These are phyloP conservation scores for Smittia aterrima DNA, from an alignment of 2,888 invertebrate genomes.

Conservation along the genomic window DNA sequence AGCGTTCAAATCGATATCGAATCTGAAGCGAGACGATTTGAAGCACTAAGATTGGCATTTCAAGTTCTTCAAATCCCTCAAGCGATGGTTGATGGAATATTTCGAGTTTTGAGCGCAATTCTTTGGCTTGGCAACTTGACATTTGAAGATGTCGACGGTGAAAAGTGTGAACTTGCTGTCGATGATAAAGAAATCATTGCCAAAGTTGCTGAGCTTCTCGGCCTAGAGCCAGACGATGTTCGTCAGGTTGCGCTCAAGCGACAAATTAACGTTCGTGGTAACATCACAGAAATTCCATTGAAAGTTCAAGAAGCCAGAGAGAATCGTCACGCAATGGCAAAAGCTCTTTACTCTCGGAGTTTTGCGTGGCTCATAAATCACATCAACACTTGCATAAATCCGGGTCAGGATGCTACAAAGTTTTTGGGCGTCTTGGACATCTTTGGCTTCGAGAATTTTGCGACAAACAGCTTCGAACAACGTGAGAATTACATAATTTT, in stretches of 20 bases:
- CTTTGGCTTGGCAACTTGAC: constrained; percentile 86
- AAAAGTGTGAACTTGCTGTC: constrained; percentile 71
- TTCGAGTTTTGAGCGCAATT: constrained; percentile 82
- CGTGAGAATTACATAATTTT: constrained; percentile 44
- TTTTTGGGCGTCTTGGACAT: constrained; percentile 89
- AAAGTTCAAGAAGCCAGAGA: constrained; percentile 85
- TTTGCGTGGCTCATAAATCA: constrained; percentile 92
- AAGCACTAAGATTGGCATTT: constrained; percentile 82
- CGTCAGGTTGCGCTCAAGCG: constrained; percentile 71
- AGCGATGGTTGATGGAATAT: constrained; percentile 84
- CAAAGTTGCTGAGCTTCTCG: constrained; percentile 71
- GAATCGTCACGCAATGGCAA: constrained; percentile 91
- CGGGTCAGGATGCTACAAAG: constrained; percentile 73
- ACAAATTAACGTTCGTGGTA: constrained; percentile 89
- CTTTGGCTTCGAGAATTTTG: constrained; percentile 92
- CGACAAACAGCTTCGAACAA: constrained; percentile 87
- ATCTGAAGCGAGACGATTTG: constrained; percentile 69
- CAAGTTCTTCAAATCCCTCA: constrained; percentile 84
- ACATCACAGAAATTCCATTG: constrained; percentile 88
- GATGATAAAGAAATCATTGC: constrained; percentile 70
- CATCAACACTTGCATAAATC: constrained; percentile 88
- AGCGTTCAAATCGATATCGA: constrained; percentile 64
- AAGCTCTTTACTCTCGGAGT: constrained; percentile 83
- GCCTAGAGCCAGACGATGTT: constrained; percentile 71
- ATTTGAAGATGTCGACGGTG: constrained; percentile 86